Percentiles rank a stretch among this genome's conserved stretches.
These are phyloP conservation scores for Catocala sponsa DNA, from an alignment of 2,888 invertebrate genomes.

Conservation along the genomic window DNA sequence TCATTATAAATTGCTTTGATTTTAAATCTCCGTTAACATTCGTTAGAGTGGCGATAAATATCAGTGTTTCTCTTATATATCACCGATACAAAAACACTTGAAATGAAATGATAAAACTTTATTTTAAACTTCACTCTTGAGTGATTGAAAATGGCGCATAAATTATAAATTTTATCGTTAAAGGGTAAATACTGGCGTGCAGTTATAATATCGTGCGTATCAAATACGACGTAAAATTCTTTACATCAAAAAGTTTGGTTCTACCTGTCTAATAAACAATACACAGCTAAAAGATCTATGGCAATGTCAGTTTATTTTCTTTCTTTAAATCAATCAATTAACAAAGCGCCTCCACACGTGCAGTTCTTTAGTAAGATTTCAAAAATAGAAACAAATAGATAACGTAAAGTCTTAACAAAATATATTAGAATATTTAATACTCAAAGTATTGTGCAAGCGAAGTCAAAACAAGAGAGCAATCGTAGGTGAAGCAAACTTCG, in stretches of 20 bases:
- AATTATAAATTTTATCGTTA: background rate
- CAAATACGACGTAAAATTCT: conserved; percentile 28
- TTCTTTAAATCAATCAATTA: conserved; percentile 45
- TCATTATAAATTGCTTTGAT: background rate
- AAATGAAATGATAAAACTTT: background rate
- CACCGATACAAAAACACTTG: too few species aligned
- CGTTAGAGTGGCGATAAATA: background rate
- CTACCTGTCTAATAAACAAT: conserved; percentile 38
- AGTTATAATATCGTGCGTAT: conserved; percentile 15
- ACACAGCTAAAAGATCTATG: conserved; percentile 38
- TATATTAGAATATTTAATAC: background rate
- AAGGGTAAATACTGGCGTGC: conserved; percentile 10
- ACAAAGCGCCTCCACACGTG: conserved; percentile 23
- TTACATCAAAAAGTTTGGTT: conserved; percentile 38
- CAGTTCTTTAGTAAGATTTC: conserved; percentile 23
- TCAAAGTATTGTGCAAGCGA: conserved; percentile 10
- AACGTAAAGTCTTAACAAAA: background rate
- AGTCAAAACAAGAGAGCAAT: conserved; percentile 12
- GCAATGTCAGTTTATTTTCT: conserved; percentile 39
- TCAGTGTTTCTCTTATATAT: too few species aligned
- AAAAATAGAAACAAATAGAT: conserved; percentile 7
- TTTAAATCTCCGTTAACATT: background rate
- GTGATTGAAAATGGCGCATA: background rate
- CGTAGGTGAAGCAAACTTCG: conserved; percentile 17
- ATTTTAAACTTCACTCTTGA: background rate